Evolutionary conservation across 1,140 invertebrate genomes (phyloP).

Genomic region (Lasioglossum albipes): DNA sequence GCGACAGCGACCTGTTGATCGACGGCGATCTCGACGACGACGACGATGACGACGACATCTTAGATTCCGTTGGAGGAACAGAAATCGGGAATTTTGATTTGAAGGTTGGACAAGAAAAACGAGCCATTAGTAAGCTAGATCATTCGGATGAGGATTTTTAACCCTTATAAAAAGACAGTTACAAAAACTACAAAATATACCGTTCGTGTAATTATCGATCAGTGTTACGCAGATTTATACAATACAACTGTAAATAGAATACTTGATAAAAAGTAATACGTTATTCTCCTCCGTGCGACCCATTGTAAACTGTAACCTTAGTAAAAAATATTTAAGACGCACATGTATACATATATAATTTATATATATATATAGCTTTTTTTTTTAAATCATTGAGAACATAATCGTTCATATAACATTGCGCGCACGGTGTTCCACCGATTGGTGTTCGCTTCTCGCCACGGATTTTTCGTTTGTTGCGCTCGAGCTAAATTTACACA

Average conservation of each 20-base stretch:
- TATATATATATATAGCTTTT: no score
- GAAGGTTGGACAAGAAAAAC: conserved; percentile 72
- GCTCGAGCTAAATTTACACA: no score
- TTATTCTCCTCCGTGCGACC: neutral
- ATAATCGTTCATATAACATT: conserved; percentile 13
- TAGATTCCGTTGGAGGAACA: conserved; percentile 64
- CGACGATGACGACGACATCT: conserved; percentile 75
- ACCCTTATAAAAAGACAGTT: conserved; percentile 38
- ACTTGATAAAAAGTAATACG: conserved; percentile 27
- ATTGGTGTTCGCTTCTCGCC: no score
- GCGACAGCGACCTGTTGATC: conserved; percentile 80
- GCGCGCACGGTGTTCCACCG: neutral
- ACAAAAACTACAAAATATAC: conserved; percentile 39
- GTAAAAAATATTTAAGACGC: neutral
- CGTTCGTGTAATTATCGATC: conserved; percentile 32
- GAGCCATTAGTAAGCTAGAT: conserved; percentile 72
- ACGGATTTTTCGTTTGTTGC: no score
- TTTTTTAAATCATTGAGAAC: conserved; percentile 8
- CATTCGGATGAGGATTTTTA: conserved; percentile 78
- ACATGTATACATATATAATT: conserved; percentile 1
- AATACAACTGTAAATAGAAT: conserved; percentile 21
- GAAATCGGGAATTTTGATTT: conserved; percentile 67
- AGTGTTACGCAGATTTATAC: conserved; percentile 25
- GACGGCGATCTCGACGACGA: conserved; percentile 79
- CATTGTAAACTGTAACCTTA: conserved; percentile 2